Conservation (phyloP, 2,888 invertebrate species). For the Limulus polyphemus region DNA sequence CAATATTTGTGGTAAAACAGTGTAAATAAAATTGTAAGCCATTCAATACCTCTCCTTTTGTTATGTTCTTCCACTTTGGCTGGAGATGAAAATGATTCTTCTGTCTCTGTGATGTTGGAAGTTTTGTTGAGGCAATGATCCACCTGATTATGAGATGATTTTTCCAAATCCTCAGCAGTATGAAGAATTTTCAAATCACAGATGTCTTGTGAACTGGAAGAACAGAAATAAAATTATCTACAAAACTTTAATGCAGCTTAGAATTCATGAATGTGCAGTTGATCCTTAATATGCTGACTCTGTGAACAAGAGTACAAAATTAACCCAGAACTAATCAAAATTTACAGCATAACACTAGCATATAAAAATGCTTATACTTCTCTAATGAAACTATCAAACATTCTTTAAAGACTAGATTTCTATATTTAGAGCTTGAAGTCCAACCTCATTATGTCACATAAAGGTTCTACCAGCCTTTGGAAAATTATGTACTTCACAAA, state of each 20-base stretch:
- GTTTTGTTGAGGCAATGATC: no score
- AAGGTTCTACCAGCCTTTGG: no score
- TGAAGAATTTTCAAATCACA: slow-evolving; percentile 59
- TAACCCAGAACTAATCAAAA: no score
- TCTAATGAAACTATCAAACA: no score
- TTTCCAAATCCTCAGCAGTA: slow-evolving; percentile 39
- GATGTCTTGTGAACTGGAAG: slow-evolving; percentile 56
- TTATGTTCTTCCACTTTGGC: slow-evolving; percentile 5
- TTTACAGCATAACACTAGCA: no score
- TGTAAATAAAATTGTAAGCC: background rate
- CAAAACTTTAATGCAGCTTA: slow-evolving; percentile 1
- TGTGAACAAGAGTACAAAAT: background rate
- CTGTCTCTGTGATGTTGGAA: slow-evolving; percentile 40
- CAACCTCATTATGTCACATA: no score
- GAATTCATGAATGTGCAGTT: background rate
- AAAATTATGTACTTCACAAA: no score
- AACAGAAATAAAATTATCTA: slow-evolving; percentile 12
- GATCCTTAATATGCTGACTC: background rate
- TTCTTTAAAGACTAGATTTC: no score
- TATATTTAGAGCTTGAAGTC: no score
- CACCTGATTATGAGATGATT: slow-evolving; percentile 29
- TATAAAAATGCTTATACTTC: no score
- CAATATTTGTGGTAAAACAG: background rate
- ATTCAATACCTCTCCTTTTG: slow-evolving; percentile 12
- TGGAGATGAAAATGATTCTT: slow-evolving; percentile 28